A percentile compares a stretch with the other conserved stretches of the same genome.
Evolutionary conservation across 2,797 vertebrate species (phyloP).

Genomic region (Pachyuromys duprasi): DNA sequence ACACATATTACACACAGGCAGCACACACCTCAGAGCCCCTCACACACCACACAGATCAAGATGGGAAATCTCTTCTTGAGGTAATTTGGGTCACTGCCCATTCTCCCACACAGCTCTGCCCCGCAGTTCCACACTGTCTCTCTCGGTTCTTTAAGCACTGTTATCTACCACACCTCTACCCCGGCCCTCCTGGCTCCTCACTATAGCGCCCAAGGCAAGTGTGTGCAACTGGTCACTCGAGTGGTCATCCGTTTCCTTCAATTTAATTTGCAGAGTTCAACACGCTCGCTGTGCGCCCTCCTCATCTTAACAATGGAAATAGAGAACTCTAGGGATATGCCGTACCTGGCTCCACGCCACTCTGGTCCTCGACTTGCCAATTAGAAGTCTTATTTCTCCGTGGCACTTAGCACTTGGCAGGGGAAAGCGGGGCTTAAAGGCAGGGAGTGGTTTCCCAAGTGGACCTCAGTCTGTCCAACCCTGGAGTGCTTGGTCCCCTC

Average conservation of each 20-base stretch:
- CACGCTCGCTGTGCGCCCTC: not conserved
- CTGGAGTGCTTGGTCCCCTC: not conserved
- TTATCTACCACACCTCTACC: not conserved
- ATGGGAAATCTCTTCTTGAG: not conserved
- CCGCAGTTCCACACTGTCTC: not conserved
- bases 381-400: not conserved
- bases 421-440: not conserved
- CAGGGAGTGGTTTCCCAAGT: not conserved
- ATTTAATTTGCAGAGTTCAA: conserved; percentile 18
- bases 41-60: not conserved
- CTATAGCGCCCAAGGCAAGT: not conserved
- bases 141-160: not conserved
- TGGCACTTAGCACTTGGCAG: not conserved
- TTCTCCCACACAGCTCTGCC: not conserved
- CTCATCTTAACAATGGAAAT: conserved; percentile 56
- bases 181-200: not conserved
- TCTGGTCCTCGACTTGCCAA: not conserved
- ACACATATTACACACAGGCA: not conserved
- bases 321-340: conserved; percentile 37
- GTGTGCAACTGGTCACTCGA: not conserved
- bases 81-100: not conserved
- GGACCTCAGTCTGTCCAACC: not conserved
- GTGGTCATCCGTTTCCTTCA: conserved; percentile 44
- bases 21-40: not conserved
- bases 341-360: conserved; percentile 58